A percentile compares a stretch with the other conserved stretches of the same genome.
These are phyloP conservation scores for Hydropotes inermis DNA, from an alignment of 2,113 vertebrate species.

Conservation along the genomic window DNA sequence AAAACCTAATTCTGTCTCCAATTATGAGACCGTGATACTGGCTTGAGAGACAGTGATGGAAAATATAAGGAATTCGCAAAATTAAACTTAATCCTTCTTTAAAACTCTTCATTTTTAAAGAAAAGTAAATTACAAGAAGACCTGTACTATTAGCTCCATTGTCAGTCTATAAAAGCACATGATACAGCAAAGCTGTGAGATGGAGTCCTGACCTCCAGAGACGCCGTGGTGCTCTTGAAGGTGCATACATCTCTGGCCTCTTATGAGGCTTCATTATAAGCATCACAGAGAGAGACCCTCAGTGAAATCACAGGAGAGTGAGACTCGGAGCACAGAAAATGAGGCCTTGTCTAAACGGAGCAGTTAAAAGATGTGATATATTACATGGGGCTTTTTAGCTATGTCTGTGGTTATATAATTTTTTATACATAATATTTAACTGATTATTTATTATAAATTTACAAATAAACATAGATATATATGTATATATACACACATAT, in stretches of 20 bases:
- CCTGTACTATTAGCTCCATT: background rate
- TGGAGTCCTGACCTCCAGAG: background rate
- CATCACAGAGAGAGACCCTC: background rate
- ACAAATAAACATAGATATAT: background rate
- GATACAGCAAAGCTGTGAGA: background rate
- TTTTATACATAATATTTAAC: background rate
- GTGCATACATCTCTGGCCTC: fast-evolving
- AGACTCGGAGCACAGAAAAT: background rate
- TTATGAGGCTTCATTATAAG: fast-evolving
- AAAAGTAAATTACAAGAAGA: background rate
- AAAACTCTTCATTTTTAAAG: background rate
- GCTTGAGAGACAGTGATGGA: fast-evolving
- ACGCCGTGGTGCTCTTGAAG: background rate
- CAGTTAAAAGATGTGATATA: background rate
- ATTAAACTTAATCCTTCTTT: background rate
- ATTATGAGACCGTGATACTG: too few species aligned
- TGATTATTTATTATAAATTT: background rate
- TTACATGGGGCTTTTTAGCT: background rate
- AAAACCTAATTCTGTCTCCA: background rate
- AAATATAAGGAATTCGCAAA: background rate
- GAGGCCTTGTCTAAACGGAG: background rate
- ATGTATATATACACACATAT: too few species aligned
- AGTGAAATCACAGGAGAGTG: background rate
- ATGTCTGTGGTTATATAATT: background rate
- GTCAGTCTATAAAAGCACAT: background rate